Percentiles rank a stretch among this genome's conserved stretches.
phyloP scores from a whole-genome alignment of 1,140 invertebrate species.

The Hyposmocoma kahamanoa region DNA sequence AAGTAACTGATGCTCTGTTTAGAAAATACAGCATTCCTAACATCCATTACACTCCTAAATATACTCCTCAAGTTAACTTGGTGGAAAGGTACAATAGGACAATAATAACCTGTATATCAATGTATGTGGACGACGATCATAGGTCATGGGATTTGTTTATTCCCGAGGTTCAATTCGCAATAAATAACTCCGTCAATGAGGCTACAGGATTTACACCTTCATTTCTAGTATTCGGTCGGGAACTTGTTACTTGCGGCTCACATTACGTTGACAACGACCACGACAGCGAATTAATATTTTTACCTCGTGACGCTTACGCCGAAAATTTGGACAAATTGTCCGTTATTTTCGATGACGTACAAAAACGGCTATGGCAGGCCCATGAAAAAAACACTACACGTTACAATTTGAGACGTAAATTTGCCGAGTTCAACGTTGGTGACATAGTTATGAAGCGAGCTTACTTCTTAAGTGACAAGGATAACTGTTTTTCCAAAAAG shows the following conservation, averaged over 20 bases:
- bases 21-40: slow-evolving; percentile 5
- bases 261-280: slow-evolving; percentile 6
- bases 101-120: slow-evolving; percentile 36
- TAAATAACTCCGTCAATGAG: slow-evolving; percentile 15
- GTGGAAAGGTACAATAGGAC: slow-evolving; percentile 53
- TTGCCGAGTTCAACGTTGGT: neutral
- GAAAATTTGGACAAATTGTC: slow-evolving; percentile 6
- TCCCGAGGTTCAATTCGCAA: slow-evolving; percentile 27
- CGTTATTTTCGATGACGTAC: neutral
- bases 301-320: slow-evolving; percentile 1
- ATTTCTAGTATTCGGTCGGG: slow-evolving; percentile 1
- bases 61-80: slow-evolving; percentile 54
- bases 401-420: slow-evolving; percentile 3
- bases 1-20: neutral
- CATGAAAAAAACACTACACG: slow-evolving; percentile 2
- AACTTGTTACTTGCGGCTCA: slow-evolving; percentile 1
- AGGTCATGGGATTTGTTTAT: slow-evolving; percentile 35
- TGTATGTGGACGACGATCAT: slow-evolving; percentile 36
- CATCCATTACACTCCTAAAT: slow-evolving; percentile 31
- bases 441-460: slow-evolving; percentile 4
- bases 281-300: slow-evolving; percentile 1
- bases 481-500: slow-evolving; percentile 3
- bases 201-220: slow-evolving; percentile 3
- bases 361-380: neutral
- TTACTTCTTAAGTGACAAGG: slow-evolving; percentile 2